Evolutionary conservation across 2,113 vertebrate species (phyloP).

Genomic region (Cyprinus carpio): DNA sequence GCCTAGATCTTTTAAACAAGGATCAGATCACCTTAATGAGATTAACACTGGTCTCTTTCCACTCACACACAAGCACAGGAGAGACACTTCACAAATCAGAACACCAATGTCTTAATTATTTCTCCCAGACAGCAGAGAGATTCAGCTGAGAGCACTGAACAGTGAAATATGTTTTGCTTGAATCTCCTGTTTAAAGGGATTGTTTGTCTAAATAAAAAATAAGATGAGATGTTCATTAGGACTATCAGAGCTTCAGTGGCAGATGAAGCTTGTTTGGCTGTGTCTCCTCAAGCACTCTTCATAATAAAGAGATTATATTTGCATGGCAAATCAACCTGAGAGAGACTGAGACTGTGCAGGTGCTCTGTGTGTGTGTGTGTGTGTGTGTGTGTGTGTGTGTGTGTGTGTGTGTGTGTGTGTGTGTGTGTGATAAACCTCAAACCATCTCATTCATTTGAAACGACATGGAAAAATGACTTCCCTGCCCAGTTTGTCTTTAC

Average conservation of each 20-base stretch:
- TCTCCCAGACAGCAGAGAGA: not conserved
- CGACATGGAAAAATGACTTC: not conserved
- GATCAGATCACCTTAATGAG: slow-evolving; percentile 47
- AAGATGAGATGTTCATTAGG: not conserved
- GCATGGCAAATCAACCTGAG: slow-evolving; percentile 62
- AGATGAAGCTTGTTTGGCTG: slow-evolving; percentile 39
- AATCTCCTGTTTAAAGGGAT: not conserved
- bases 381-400: slow-evolving; percentile 25
- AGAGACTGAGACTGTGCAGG: slow-evolving; percentile 13
- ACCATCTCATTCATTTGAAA: slow-evolving; percentile 9
- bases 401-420: slow-evolving; percentile 29
- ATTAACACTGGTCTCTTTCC: not conserved
- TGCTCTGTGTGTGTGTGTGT: slow-evolving; percentile 26
- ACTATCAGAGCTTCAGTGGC: not conserved
- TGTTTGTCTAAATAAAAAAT: not conserved
- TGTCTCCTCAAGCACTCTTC: slow-evolving; percentile 50
- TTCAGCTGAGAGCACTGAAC: not conserved
- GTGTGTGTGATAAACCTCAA: slow-evolving; percentile 21
- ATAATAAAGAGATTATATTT: slow-evolving; percentile 68
- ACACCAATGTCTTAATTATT: not conserved
- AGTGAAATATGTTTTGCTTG: not conserved
- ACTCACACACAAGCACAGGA: not conserved
- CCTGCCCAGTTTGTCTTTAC: not conserved
- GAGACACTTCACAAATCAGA: not conserved
- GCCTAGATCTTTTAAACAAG: slow-evolving; percentile 54